phyloP scores from a whole-genome alignment of 2,797 vertebrate genomes.

The Brachyalestes nurse region DNA sequence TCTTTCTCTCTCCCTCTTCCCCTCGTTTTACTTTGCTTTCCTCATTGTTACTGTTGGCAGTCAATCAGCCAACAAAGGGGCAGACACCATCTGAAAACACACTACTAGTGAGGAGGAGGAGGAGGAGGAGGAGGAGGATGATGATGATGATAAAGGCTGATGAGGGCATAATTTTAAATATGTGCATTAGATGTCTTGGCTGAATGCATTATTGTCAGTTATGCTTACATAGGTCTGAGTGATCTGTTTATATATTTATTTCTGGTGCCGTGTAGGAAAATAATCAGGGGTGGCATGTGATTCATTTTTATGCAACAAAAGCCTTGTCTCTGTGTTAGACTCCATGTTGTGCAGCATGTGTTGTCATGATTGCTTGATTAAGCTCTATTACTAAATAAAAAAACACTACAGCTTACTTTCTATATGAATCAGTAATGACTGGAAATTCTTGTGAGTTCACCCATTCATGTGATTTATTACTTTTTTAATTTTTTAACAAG shows the following conservation, averaged over 20 bases:
- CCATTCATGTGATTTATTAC: too few relatives aligned
- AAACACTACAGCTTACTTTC: too few relatives aligned
- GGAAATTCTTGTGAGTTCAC: too few relatives aligned
- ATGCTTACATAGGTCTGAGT: constrained; percentile 21
- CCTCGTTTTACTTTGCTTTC: constrained; percentile 11
- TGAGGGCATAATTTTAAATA: constrained; percentile 42
- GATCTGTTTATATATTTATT: constrained; percentile 18
- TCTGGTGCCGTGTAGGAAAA: constrained; percentile 11
- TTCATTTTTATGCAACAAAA: constrained; percentile 28
- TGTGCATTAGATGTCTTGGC: constrained; percentile 32
- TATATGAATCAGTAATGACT: too few relatives aligned
- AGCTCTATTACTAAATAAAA: too few relatives aligned
- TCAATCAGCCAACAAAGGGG: constrained; percentile 29
- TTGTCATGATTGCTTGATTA: neutral
- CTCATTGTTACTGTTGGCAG: constrained; percentile 15
- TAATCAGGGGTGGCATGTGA: neutral
- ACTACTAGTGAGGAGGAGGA: neutral
- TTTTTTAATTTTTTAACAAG: too few relatives aligned
- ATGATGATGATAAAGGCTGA: neutral
- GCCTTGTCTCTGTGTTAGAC: constrained; percentile 15
- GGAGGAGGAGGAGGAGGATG: constrained; percentile 1
- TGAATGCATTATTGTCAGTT: constrained; percentile 25
- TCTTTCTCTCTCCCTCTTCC: neutral
- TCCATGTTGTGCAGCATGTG: constrained; percentile 10
- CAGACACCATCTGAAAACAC: neutral